Base-by-base conservation (phyloP, 2,888 invertebrate genomes). In the Agrochola litura region DNA sequence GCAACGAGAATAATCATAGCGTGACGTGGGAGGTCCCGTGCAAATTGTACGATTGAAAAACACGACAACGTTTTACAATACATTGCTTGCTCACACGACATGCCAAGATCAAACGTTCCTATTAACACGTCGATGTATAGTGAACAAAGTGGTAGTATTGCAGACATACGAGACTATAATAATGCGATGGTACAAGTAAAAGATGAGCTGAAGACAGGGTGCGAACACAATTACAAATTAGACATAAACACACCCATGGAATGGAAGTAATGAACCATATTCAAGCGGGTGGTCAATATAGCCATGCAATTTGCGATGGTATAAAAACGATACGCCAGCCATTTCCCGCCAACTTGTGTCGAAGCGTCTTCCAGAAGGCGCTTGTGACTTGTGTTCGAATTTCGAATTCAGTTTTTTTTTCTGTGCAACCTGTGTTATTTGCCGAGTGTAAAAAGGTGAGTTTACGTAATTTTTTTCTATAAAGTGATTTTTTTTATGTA, bases 251-350 rank as follows among this genome's bases (percentile, higher is more conserved):
- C 95, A 92, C 96, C 96, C 94, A 92, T 90, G 82, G 79, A 88
- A 92, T 91, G 89, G 88, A 89, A 89, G 90, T 96, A 95, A 96
- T 95, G 95, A 96, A 90, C 90, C 88, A 88, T 92, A 95, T 95
- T 95, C 96, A 96, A 78, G 95, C 96, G 95, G 96, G 96, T 92
- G 95, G 95, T 92, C 92, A 93, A 94, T 94, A 89, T 82, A 84
- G 77, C 87, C 89, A 89, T 92, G 91, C 92, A 95, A 95, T 95
- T 96, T 95, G 92, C 89, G 88, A 82, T 89, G 89, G 92, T 96
- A 96, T 96, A 96, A 92, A 96, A 95, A 93, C 82, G 89, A 90
- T 88, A 81, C 82, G 81, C 77, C 81, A 71, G 76, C 73, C 68
- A 71, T 86, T 79, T 86, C 76, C 73, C 71, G 68, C 73, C 89